Evolutionary conservation across 2,113 vertebrate genomes (phyloP).

Genomic region (Nothoprocta pentlandii): DNA sequence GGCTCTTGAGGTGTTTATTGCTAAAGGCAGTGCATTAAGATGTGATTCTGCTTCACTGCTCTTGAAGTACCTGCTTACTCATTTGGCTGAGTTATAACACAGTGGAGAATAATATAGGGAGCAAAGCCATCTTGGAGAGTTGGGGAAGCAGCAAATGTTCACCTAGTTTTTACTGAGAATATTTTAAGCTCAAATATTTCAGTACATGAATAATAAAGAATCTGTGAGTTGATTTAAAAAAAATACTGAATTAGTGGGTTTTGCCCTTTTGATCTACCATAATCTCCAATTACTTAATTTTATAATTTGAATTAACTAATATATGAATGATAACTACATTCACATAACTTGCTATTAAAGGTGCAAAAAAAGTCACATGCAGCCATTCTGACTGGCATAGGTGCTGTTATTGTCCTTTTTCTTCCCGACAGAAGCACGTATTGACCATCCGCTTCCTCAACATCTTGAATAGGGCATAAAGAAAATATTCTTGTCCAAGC

Average conservation of each 20-base stretch:
- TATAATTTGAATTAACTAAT: background rate
- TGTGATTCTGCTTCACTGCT: background rate
- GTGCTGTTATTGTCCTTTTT: background rate
- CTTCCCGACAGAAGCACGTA: background rate
- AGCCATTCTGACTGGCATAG: background rate
- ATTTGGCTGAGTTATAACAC: background rate
- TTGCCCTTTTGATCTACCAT: background rate
- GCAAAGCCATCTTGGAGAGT: background rate
- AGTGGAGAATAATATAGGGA: background rate
- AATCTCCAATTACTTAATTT: background rate
- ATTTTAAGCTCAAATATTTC: background rate
- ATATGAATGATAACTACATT: background rate
- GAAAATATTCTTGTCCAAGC: background rate
- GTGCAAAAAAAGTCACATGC: background rate
- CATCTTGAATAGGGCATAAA: background rate
- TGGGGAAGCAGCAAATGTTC: background rate
- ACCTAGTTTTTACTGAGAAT: background rate
- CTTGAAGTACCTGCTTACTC: background rate
- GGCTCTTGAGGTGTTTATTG: background rate
- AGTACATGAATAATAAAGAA: background rate
- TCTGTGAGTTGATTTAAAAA: background rate
- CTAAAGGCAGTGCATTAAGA: background rate
- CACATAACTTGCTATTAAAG: background rate
- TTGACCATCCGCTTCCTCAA: background rate
- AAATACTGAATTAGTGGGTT: background rate